Evolutionary conservation across 2,797 vertebrate genomes (phyloP), one percentile per base, ranked within the genome.

Genomic region (Cichlasoma orientale): DNA sequence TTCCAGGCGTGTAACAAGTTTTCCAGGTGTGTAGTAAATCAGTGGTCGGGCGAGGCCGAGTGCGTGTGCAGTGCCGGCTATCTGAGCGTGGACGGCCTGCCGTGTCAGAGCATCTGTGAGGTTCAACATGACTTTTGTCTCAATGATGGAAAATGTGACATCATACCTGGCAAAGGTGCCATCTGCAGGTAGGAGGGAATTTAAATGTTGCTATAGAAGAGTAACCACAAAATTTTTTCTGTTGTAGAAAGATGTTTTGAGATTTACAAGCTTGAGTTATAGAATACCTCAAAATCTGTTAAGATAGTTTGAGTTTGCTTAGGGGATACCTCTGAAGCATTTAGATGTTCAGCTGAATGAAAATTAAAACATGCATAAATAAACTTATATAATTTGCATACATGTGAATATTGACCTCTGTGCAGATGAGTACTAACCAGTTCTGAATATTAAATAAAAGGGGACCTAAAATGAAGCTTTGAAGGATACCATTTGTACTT

Each of bases 1-100:
- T 99, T 99, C 95, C 97, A 99, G 90, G 97, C 97, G 1, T 99
- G 98, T 84, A 99, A 98, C 2, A 96, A 97, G 69, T 98, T 97
- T 86, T 99, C 98, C 0, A 92, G 94, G 21, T 99, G 98, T 71
- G 84, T 95, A 79, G 97, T 99, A 19, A 98, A 97, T 59, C 94
- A 86, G 5, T 97, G 97, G 97, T 97, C 95, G 0, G 96, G 97
- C 3, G 98, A 99, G 89, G 97, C 97, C 0, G 97, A 98, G 91
- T 99, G 98, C 0, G 96, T 97, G 52, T 99, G 98, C 56, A 86
- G 95, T 1, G 93, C 96, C 0, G 98, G 98, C 2, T 98, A 99
- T 85, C 85, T 97, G 14, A 99, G 98, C 53, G 92, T 99, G 10
- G 96, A 98, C 0, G 96, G 96, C 2, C 92, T 97, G 76, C 98